Base-by-base conservation (phyloP, 2,888 invertebrate species). In the Dynastes grantii region DNA sequence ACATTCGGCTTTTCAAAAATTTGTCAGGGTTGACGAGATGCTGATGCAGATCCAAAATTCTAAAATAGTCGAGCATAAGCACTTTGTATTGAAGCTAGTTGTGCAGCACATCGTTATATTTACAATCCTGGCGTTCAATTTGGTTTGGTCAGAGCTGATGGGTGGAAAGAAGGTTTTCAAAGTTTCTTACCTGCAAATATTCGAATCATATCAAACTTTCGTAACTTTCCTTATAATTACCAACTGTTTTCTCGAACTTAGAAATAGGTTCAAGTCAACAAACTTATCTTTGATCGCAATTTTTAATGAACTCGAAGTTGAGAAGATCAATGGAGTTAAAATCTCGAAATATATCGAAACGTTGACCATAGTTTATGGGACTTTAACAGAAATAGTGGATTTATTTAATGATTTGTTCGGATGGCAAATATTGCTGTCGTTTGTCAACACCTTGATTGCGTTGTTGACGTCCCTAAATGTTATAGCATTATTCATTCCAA, bases 361-460 rank as follows among this genome's bases (percentile, higher is more conserved):
- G 0, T 61, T 77, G 58, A 77, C 55, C 13, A 63, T 68, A 11
- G 45, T 32, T 58, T 77, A 77, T 49, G 77, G 77, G 27, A 45
- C 58, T 16, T 32, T 77, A 40, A 70, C 70, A 0, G 68, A 77
- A 49, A 68, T 77, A 22, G 58, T 70, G 6, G 78, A 78, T 45
- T 29, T 78, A 37, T 78, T 73, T n/a, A 78, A 78, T 27, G 78
- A 75, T 65, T 6, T 78, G 6, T 78, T 78, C 22, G 78, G 78
- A 5, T 78, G 78, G 78, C 73, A 78, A 29, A 75, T 78, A 22
- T 55, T 78, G 40, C 22, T 67, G 13, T 75, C 64, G 11, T 78
- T 78, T 32, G 58, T 78, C n/a, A 55, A 73, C 51, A 78, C 78
- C 5, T 75, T 78, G 32, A 32, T 78, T 22, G 73, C n/a, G n/a